Evolutionary conservation across 2,113 vertebrate genomes (phyloP), one percentile per base, ranked within the genome.

Genomic region (Motacilla alba): DNA sequence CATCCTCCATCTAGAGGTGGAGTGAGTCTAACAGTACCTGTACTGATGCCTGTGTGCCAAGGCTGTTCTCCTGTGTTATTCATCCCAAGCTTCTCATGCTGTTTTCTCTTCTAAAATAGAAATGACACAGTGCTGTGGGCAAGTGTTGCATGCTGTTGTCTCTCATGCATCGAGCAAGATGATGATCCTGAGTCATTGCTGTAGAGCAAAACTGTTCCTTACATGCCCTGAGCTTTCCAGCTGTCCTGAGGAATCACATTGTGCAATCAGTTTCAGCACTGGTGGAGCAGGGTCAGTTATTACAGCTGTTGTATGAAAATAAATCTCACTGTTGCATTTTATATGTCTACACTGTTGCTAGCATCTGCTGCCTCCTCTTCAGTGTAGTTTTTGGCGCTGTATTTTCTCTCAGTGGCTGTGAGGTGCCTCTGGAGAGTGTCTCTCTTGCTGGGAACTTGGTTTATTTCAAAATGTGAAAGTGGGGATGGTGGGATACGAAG

Each of bases 121-220:
- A 63, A 47, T 70, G 33, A 16, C 39, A 15, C 8, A 27, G 73
- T 69, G 60, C 60, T 89, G 74, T 59, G 58, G 92, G 55, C 56
- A 75, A 63, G 83, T 26, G 60, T 67, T 84, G 83, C 6, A 0
- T 39, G 62, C 17, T 74, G 62, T 41, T 78, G 69, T 77, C 13
- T 67, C 43, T 52, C 4, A 4, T 21, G 67, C 60, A 15, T 50
- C 24, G 7, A 72, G 64, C 64, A 28, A 47, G 66, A 72, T 47
- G 64, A 67, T 78, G 90, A 64, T 72, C 77, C 93, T 89, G 82
- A 93, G 87, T 93, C 96, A 95, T 19, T 75, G 87, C 73, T 93
- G 69, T 79, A 35, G 49, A 87, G 55, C 31, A 74, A 28, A 94
- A 28, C 43, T 26, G 33, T 82, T 84, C 70, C 73, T 87, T 59